Conservation (phyloP, 2,113 vertebrate genomes). For the Paratilapia polleni region DNA sequence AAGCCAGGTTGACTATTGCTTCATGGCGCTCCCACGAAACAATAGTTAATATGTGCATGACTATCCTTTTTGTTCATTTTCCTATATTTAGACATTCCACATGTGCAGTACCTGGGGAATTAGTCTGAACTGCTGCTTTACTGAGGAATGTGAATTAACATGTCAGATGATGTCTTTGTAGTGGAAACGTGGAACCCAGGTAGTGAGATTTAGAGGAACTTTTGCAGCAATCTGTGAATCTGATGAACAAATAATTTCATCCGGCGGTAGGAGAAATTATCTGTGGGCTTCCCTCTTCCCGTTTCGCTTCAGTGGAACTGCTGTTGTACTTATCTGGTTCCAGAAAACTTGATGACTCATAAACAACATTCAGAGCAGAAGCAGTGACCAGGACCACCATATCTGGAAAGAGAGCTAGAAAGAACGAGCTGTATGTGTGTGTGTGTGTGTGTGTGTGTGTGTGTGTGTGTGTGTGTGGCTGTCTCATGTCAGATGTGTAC, state of each 20-base stretch:
- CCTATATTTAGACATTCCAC: slow-evolving; percentile 68
- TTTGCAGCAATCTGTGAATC: background rate
- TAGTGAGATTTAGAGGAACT: background rate
- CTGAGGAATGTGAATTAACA: slow-evolving; percentile 20
- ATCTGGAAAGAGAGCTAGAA: slow-evolving; percentile 53
- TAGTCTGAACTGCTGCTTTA: background rate
- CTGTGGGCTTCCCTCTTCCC: slow-evolving; percentile 5
- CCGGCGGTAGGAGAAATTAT: background rate
- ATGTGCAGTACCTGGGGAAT: slow-evolving; percentile 26
- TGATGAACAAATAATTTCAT: background rate
- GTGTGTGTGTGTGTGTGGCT: background rate
- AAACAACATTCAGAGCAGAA: slow-evolving; percentile 41
- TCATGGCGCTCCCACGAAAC: background rate
- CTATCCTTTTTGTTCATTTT: background rate
- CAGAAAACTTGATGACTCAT: slow-evolving; percentile 48
- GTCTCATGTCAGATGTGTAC: background rate
- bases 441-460: slow-evolving; percentile 4
- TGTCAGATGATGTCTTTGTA: background rate
- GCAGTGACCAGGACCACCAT: slow-evolving; percentile 43
- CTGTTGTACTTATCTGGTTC: slow-evolving; percentile 34
- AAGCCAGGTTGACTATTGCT: background rate
- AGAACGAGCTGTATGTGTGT: too few relatives aligned
- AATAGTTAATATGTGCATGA: background rate
- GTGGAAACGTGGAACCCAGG: background rate
- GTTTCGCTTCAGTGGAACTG: background rate